Percentiles rank a stretch among this genome's conserved stretches.
Evolutionary conservation across 1,140 invertebrate genomes (phyloP).

Genomic region (Philopotamus ludificatus): DNA sequence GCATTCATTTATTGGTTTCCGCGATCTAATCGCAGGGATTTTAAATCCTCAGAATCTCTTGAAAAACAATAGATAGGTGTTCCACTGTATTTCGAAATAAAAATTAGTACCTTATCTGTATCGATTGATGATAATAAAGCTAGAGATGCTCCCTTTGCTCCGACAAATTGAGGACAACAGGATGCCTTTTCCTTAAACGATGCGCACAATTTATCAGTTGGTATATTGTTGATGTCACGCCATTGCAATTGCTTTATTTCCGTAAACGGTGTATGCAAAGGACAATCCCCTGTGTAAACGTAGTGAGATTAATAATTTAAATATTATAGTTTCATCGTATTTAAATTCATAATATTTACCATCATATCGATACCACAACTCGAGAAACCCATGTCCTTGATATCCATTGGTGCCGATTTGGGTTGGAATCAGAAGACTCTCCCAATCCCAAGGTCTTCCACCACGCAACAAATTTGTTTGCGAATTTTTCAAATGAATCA

Average conservation of each 20-base stretch:
- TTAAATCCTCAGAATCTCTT: not conserved
- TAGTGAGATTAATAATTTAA: not conserved
- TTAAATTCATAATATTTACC: conserved; percentile 19
- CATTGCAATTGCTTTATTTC: conserved; percentile 12
- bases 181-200: conserved; percentile 52
- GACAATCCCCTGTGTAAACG: conserved; percentile 6
- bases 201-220: conserved; percentile 44
- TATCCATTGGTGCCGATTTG: conserved; percentile 34
- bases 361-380: conserved; percentile 32
- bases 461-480: conserved; percentile 17
- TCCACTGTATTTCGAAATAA: not conserved
- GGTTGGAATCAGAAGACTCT: conserved; percentile 37
- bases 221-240: conserved; percentile 16
- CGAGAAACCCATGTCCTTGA: conserved; percentile 37
- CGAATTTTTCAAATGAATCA: conserved; percentile 28
- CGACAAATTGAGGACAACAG: conserved; percentile 57
- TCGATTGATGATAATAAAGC: conserved; percentile 59
- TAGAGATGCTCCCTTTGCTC: conserved; percentile 72
- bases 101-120: conserved; percentile 46
- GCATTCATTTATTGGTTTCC: no score
- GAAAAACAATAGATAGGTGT: not conserved
- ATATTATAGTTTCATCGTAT: not conserved
- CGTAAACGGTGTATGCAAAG: not conserved
- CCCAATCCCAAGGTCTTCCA: conserved; percentile 34
- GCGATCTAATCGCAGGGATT: no score